Evolutionary conservation across 1,140 invertebrate genomes (phyloP).

Genomic region (Berghia stephanieae): DNA sequence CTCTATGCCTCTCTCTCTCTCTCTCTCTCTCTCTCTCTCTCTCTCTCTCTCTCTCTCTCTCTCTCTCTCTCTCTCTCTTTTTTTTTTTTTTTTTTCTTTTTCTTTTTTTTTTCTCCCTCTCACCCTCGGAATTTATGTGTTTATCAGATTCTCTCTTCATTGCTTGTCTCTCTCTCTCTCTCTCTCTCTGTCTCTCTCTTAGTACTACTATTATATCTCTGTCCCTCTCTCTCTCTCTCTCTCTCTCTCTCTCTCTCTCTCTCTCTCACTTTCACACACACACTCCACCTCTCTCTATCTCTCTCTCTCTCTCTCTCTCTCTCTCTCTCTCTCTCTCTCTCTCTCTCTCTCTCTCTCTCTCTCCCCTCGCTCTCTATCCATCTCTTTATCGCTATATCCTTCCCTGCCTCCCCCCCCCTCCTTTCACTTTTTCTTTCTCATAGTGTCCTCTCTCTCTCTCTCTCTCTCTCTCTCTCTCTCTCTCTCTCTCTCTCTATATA

Average conservation of each 20-base stretch:
- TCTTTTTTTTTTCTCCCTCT: neutral
- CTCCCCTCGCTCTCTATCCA: neutral
- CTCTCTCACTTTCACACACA: neutral
- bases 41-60: neutral
- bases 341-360: neutral
- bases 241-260: conserved; percentile 6
- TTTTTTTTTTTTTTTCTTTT: neutral
- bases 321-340: neutral
- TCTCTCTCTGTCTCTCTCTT: neutral
- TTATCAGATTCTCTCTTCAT: too few species aligned
- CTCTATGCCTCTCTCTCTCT: conserved; percentile 19
- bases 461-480: neutral
- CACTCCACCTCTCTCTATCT: neutral
- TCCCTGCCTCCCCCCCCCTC: neutral
- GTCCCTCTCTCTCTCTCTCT: conserved; percentile 10
- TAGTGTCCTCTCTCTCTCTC: neutral
- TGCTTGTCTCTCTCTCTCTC: neutral
- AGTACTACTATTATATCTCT: neutral
- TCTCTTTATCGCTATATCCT: neutral
- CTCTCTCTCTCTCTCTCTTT: conserved; percentile 17
- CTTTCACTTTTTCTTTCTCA: neutral
- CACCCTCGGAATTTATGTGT: neutral
- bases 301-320: neutral
- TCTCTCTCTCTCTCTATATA: neutral
- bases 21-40: neutral